Base-by-base conservation (phyloP, 2,797 vertebrate species). In the Coccyzus lansbergi region DNA sequence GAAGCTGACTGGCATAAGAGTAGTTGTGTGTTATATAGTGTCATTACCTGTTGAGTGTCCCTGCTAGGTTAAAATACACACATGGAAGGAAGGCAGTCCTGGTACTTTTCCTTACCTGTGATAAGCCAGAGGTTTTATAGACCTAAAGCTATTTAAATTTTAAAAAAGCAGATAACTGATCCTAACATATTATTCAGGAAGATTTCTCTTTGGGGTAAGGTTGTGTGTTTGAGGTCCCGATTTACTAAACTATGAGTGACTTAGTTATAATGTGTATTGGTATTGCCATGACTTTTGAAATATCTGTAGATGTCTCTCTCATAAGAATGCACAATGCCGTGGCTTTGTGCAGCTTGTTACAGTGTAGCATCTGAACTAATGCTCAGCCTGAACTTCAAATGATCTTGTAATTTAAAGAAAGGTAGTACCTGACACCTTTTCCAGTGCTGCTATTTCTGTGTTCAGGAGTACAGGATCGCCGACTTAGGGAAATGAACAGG, bases 1-100 rank as follows among this genome's bases (percentile, higher is more conserved):
- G 28, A 69, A 62, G 56, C 15, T 64, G 28, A 40, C 12, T 31
- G 26, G 25, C n/a, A 26, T 38, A 31, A 68, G 86, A 76, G 46
- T 14, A 33, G 4, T 67, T 75, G 36, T 62, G 17, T 69, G n/a
- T 85, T 89, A 46, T 56, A 20, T n/a, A 46, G 44, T 22, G 13
- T 33, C 22, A 22, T 28, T 72, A 9, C 4, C 7, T 7, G 0
- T 36, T 51, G 46, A 55, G 9, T 65, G 36, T 48, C 38, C 21
- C 24, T 88, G 40, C 26, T 36, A 29, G 12, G 29, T 79, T 82
- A 31, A 72, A 72, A 71, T 51, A 34, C 7, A 44, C 1, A 10
- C 40, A 11, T 6, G 20, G 49, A 75, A 71, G 15, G 19, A 59
- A 51, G 60, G 19, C 0, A 4, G 20, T 62, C 0, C 0, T 56